Percentiles rank a stretch among this genome's conserved stretches.
phyloP scores from a whole-genome alignment of 2,113 vertebrate genomes.

The Ciconia boyciana region DNA sequence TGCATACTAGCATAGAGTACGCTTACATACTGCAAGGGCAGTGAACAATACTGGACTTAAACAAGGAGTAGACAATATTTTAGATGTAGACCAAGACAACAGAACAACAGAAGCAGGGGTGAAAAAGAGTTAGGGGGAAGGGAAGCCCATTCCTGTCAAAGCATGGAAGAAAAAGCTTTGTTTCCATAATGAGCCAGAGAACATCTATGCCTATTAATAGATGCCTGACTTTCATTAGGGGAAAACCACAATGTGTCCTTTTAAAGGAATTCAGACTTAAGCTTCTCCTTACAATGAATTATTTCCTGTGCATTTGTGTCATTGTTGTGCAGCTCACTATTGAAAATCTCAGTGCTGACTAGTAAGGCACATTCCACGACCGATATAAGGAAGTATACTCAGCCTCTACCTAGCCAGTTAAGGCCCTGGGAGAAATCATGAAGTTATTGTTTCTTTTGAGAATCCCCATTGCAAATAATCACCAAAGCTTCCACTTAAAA shows the following conservation, averaged over 20 bases:
- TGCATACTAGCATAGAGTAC: neutral
- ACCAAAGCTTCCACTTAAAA: neutral
- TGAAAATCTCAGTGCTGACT: neutral
- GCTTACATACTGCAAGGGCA: neutral
- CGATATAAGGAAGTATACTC: neutral
- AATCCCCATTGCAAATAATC: neutral
- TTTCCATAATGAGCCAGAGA: neutral
- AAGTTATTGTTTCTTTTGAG: neutral
- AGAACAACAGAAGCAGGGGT: neutral
- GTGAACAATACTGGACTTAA: neutral
- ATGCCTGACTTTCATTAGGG: neutral
- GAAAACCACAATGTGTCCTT: neutral
- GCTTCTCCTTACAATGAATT: neutral
- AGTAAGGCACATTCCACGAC: neutral
- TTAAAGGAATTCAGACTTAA: neutral
- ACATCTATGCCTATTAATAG: neutral
- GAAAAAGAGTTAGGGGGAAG: neutral
- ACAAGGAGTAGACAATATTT: neutral
- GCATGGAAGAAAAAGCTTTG: neutral
- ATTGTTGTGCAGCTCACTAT: neutral
- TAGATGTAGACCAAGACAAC: neutral
- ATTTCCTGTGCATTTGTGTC: neutral
- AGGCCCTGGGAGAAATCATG: neutral
- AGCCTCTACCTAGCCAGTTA: neutral
- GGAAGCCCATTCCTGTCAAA: neutral